Conservation (phyloP, 2,113 vertebrate species). For the Zosterops pallidus region DNA sequence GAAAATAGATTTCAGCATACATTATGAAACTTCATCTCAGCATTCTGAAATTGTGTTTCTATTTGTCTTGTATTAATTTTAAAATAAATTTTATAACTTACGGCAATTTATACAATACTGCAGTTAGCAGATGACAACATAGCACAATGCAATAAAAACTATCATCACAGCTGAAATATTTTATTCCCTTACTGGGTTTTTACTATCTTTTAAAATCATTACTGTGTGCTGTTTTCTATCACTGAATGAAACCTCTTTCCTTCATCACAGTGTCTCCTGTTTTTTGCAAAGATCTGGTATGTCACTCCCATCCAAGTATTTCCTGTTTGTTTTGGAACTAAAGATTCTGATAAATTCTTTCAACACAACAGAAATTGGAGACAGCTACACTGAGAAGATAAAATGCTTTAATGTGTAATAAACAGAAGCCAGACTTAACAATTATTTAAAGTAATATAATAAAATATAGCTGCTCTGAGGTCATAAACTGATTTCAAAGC, state of each 20-base stretch:
- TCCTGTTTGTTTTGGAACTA: slow-evolving; percentile 48
- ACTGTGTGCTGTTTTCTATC: not conserved
- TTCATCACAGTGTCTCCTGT: not conserved
- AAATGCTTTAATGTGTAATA: not conserved
- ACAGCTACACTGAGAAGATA: not conserved
- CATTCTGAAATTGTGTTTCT: not conserved
- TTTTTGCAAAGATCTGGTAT: not conserved
- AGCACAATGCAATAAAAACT: not conserved
- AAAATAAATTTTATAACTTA: not conserved
- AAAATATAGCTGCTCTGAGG: not conserved
- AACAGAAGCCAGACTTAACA: not conserved
- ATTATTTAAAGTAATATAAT: not conserved
- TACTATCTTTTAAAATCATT: not conserved
- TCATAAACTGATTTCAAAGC: not conserved
- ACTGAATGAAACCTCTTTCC: not conserved
- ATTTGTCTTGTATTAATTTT: not conserved
- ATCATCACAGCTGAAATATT: not conserved
- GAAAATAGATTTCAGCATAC: not conserved
- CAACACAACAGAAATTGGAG: not conserved
- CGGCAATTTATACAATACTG: not conserved
- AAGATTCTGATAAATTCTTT: slow-evolving; percentile 21
- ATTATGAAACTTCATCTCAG: not conserved
- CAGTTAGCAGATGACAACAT: not conserved
- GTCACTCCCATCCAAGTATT: not conserved
- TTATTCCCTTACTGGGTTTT: not conserved